Conservation (phyloP, 2,797 vertebrate genomes). For the Neosalanx taihuensis region DNA sequence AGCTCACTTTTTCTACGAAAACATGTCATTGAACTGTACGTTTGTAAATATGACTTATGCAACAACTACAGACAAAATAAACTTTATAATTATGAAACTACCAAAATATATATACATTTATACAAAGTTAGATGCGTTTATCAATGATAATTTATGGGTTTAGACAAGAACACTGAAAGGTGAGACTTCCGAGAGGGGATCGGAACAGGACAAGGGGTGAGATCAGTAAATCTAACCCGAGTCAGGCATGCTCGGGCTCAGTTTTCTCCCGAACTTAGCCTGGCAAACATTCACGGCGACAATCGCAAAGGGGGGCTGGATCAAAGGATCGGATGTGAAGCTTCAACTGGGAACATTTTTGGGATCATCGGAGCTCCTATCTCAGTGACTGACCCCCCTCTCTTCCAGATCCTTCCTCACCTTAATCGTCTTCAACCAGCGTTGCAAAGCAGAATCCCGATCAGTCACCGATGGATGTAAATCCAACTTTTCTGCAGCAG, state of each 20-base stretch:
- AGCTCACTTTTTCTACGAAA: slow-evolving; percentile 23
- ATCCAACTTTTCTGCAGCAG: slow-evolving; percentile 52
- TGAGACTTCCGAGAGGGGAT: slow-evolving; percentile 47
- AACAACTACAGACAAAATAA: background rate
- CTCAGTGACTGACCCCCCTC: background rate
- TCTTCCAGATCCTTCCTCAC: slow-evolving; percentile 41
- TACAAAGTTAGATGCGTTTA: background rate
- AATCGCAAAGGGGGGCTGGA: slow-evolving; percentile 13
- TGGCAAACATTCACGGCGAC: slow-evolving; percentile 36
- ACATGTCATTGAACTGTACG: background rate
- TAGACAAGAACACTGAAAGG: slow-evolving; percentile 27
- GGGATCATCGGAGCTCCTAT: slow-evolving; percentile 14
- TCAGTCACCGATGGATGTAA: slow-evolving; percentile 2
- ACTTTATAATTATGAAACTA: background rate
- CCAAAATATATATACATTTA: background rate
- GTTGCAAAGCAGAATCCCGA: slow-evolving; percentile 34
- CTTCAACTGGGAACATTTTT: slow-evolving; percentile 11
- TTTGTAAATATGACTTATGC: background rate
- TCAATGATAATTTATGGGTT: background rate
- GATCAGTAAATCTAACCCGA: slow-evolving; percentile 56
- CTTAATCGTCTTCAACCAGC: slow-evolving; percentile 28
- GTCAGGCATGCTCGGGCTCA: slow-evolving; percentile 47
- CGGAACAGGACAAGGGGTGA: slow-evolving; percentile 43
- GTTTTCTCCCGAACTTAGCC: slow-evolving; percentile 62
- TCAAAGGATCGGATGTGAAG: slow-evolving; percentile 22